Percentiles rank a stretch among this genome's conserved stretches.
Conservation (phyloP, 2,797 vertebrate species). For the Coregonus suidteri region DNA sequence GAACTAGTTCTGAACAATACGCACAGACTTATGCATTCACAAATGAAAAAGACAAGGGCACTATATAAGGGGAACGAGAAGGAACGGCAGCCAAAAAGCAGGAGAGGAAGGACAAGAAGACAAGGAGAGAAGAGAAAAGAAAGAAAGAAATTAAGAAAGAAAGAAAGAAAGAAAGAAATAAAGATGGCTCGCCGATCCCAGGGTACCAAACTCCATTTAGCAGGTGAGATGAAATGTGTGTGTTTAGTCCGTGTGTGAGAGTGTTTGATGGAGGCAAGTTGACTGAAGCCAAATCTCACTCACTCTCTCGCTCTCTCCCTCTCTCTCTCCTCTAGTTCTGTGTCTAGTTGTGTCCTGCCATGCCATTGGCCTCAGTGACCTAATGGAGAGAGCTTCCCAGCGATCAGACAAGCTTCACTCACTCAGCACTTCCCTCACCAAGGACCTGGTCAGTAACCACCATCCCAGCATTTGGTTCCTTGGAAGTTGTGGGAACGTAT, state of each 20-base stretch:
- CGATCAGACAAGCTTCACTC: conserved; percentile 77
- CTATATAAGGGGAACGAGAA: conserved; percentile 55
- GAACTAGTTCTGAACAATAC: conserved; percentile 4
- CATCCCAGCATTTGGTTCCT: neutral
- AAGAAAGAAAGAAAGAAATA: neutral
- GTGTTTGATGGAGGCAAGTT: neutral
- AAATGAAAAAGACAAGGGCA: conserved; percentile 7
- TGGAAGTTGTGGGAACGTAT: too few species aligned
- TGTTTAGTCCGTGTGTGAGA: neutral
- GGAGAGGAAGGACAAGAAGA: conserved; percentile 2
- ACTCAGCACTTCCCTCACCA: conserved; percentile 71
- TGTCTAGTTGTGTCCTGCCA: conserved; percentile 48
- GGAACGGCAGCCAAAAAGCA: conserved; percentile 10
- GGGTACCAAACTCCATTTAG: conserved; percentile 17
- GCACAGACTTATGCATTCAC: conserved; percentile 56
- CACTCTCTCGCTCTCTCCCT: too few species aligned
- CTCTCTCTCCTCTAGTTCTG: conserved; percentile 39
- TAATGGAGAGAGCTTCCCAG: conserved; percentile 77
- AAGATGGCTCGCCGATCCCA: conserved; percentile 7
- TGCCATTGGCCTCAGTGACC: conserved; percentile 65
- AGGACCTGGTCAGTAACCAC: conserved; percentile 70
- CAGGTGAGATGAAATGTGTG: conserved; percentile 21
- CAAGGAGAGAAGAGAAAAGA: neutral
- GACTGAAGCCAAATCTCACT: neutral
- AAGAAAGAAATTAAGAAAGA: neutral